Conservation (phyloP, 2,888 invertebrate species). For the Caenorhabditis uteleia region DNA sequence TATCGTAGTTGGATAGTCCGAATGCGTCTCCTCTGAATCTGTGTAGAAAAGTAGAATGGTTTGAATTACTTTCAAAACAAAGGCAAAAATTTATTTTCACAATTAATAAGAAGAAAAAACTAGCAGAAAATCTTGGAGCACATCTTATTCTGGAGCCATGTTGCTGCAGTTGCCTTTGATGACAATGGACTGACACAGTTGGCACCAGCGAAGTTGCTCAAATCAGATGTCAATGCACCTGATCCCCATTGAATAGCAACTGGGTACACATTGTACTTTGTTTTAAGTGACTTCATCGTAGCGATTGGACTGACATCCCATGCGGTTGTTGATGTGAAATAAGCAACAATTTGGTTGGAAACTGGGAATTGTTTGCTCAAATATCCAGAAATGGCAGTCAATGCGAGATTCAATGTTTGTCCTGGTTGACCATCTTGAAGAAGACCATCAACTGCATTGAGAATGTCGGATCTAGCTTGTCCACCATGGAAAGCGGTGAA, state of each 20-base stretch:
- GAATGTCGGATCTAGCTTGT: constrained; percentile 33
- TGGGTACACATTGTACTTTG: constrained; percentile 34
- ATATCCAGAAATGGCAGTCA: constrained; percentile 41
- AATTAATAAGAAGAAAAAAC: not conserved
- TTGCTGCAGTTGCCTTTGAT: constrained; percentile 15
- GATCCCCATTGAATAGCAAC: constrained; percentile 44
- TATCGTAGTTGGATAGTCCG: too few relatives aligned
- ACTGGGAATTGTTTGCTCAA: constrained; percentile 26
- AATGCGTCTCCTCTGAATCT: too few relatives aligned
- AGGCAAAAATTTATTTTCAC: not conserved
- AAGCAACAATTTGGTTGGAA: constrained; percentile 38
- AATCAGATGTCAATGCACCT: constrained; percentile 19
- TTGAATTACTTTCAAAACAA: too few relatives aligned
- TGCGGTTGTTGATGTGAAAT: constrained; percentile 49
- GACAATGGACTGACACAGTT: constrained; percentile 26
- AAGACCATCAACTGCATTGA: constrained; percentile 30
- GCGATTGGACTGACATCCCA: constrained; percentile 37
- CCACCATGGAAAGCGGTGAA: constrained; percentile 52
- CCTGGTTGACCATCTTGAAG: constrained; percentile 43
- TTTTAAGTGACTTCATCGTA: constrained; percentile 24
- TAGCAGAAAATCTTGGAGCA: constrained; percentile 31
- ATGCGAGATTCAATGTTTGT: constrained; percentile 41
- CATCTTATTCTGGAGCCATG: constrained; percentile 47
- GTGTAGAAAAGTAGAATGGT: too few relatives aligned
- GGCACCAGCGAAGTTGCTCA: constrained; percentile 31